These are phyloP conservation scores for Paracyprichromis sp. DNA, from an alignment of 2,113 vertebrate species.

Conservation along the genomic window DNA sequence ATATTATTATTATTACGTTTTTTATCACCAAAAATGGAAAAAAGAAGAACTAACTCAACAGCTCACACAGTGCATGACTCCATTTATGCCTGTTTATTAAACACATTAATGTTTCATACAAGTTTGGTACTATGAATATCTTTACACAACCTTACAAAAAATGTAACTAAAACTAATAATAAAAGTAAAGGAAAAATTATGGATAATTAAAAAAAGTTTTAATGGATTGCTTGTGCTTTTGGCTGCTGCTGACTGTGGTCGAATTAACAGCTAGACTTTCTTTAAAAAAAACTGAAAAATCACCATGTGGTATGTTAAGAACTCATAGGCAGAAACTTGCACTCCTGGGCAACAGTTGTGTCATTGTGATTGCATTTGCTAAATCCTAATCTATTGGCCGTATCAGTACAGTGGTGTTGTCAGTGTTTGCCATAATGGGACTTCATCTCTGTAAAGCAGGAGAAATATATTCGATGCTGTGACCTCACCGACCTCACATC, in stretches of 20 bases:
- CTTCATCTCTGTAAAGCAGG: neutral
- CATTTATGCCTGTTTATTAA: neutral
- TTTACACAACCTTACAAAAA: neutral
- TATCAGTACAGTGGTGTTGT: neutral
- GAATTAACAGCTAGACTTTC: neutral
- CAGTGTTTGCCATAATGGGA: neutral
- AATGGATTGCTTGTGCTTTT: neutral
- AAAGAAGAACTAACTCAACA: neutral
- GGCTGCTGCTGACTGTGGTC: neutral
- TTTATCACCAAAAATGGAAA: neutral
- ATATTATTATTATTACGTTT: accelerated
- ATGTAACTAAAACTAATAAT: neutral
- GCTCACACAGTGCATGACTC: neutral
- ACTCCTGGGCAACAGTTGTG: neutral
- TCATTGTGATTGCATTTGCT: neutral
- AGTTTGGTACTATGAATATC: neutral
- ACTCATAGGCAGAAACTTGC: neutral
- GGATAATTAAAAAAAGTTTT: neutral
- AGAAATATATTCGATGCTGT: neutral
- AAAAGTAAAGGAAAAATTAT: neutral
- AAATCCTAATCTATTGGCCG: neutral
- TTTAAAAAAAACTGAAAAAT: neutral
- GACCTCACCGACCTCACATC: neutral
- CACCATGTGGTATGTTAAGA: neutral
- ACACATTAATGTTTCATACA: neutral